Base-by-base conservation (phyloP, 2,113 vertebrate genomes). In the Phainopepla nitens region DNA sequence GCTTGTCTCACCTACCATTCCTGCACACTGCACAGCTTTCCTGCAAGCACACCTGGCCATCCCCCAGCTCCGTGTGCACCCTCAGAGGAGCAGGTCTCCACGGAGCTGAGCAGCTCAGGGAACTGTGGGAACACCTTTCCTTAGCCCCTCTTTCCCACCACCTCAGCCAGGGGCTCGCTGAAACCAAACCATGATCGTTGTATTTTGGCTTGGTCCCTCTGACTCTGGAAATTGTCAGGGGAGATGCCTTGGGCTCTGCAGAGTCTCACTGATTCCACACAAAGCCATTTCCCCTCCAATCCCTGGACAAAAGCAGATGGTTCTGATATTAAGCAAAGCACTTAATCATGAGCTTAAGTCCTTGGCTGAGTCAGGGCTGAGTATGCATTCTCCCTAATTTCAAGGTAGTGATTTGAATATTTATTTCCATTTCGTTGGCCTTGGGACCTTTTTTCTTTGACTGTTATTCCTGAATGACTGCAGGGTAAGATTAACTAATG, bases 171-270 rank as follows among this genome's bases (percentile, higher is more conserved):
- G 47, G 49, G 2, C 61, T 87, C 0, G 0, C 36, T 85, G 93
- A 82, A 82, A 86, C 11, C 36, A 58, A 82, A 41, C 44, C 51
- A 41, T 0, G 2, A 36, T 45, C 0, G 0, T 13, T 6, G 2
- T 11, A 1, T 57, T 91, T 77, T 94, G 84, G 66, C 68, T 88
- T 77, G 35, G 49, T 33, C 70, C 44, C 21, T 75, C 64, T 66
- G 31, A 20, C 64, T 80, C 90, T 94, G 82, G 78, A 78, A 88
- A 95, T 22, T 36, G 39, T 94, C 79, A 86, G 69, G 78, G 90
- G 82, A 82, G 78, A 35, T 17, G 35, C 66, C 24, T 35, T 66
- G 42, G 58, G 71, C 75, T 93, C 42, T 66, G 47, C 50, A 57
- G 47, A 89, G 50, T 42, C 85, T 92, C 13, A 1, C 19, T 66